Conservation (phyloP, 2,888 invertebrate genomes). For the Papilio protenor region DNA sequence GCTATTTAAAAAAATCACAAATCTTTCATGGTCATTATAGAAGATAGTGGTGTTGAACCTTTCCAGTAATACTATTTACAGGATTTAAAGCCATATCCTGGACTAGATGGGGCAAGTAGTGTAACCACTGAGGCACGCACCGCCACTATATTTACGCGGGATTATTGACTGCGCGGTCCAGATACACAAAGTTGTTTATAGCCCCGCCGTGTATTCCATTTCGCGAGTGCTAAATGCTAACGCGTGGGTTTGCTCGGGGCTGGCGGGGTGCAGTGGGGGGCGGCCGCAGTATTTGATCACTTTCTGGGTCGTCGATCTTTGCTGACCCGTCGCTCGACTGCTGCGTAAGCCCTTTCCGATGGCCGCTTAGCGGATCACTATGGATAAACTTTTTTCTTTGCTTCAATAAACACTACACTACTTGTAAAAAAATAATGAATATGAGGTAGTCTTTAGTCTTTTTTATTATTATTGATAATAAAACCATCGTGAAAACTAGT, state of each 20-base stretch:
- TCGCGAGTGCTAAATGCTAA: conserved; percentile 33
- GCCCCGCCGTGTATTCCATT: conserved; percentile 31
- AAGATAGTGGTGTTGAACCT: not conserved
- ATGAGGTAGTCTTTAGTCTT: no score
- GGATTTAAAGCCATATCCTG: not conserved
- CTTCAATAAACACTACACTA: not conserved
- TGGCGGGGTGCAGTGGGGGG: conserved; percentile 45
- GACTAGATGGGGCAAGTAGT: not conserved
- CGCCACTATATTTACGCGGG: conserved; percentile 21
- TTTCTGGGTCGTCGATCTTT: conserved; percentile 77
- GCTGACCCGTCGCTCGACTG: conserved; percentile 65
- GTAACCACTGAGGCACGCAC: not conserved
- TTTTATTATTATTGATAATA: not conserved
- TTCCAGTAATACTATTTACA: not conserved
- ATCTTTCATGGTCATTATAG: not conserved
- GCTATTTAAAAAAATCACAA: not conserved
- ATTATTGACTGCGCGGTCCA: conserved; percentile 33
- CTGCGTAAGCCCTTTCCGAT: conserved; percentile 28
- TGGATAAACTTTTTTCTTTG: conserved; percentile 6
- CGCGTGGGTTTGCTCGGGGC: conserved; percentile 43
- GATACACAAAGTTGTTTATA: conserved; percentile 34
- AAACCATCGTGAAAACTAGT: not conserved
- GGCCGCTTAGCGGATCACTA: conserved; percentile 27
- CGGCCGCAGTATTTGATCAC: conserved; percentile 44
- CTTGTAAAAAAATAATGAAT: no score